Evolutionary conservation across 1,140 invertebrate species (phyloP), one percentile per base, ranked within the genome.

Genomic region (Eurosta solidaginis): DNA sequence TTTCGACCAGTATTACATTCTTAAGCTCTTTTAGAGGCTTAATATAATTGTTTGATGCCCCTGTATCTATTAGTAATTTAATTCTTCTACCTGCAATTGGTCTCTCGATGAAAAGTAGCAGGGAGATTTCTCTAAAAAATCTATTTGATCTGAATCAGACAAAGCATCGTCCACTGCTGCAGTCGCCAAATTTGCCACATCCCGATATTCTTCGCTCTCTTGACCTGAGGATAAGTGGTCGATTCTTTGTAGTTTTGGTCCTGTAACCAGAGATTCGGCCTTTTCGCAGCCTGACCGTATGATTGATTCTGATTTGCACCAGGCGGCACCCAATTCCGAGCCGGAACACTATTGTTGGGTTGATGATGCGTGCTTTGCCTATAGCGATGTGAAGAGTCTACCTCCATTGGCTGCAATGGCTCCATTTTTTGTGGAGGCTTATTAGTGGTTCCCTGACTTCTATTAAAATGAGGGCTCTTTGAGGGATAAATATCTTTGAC

Each of bases 111-210:
- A 52, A 79, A 20, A 74, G 77, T n/a, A 79, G 79, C 59, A 79
- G 79, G 52, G 76, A 79, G 2, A 44, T 77, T 63, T 44, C 12
- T n/a, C 74, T 79, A 81, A 81, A 81, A 79, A 79, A 79, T 78
- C 79, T 7, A 77, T 76, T n/a, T 40, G 33, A n/a, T 45, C 42
- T 3, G 10, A 45, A 14, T 74, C 36, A 17, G 42, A 25, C 10
- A 74, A 17, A 1, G 44, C 73, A 17, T 40, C 17, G 33, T 45
- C 36, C 10, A 74, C 20, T 12, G 9, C 42, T 14, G 22, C 7
- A 22, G 3, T 5, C 20, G 44, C 42, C 20, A n/a, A 45, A 47
- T 12, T 45, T 4, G 36, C 36, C 40, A 44, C 5, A 3, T 74
- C 22, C 45, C 20, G 22, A 12, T 44, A 47, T 22, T 17, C n/a